phyloP scores from a whole-genome alignment of 2,113 vertebrate genomes.

The Eidolon helvum region DNA sequence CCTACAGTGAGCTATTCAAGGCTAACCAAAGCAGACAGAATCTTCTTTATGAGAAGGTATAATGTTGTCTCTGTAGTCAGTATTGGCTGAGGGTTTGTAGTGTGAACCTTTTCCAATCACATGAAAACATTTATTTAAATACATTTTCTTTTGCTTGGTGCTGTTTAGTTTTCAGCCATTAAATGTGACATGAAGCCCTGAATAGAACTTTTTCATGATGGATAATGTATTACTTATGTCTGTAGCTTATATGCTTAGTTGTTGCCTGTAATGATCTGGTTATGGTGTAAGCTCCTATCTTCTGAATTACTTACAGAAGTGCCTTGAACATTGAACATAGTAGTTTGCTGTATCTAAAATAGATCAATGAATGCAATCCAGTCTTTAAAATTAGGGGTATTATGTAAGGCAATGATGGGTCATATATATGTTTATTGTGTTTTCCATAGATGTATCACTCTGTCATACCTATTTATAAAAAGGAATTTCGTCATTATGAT shows the following conservation, averaged over 20 bases:
- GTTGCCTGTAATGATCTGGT: slow-evolving; percentile 3
- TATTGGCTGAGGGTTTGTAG: neutral
- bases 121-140: slow-evolving; percentile 38
- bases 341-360: slow-evolving; percentile 7
- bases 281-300: neutral
- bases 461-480: neutral
- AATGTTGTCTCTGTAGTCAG: neutral
- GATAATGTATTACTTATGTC: neutral
- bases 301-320: neutral
- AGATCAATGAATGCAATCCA: neutral
- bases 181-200: neutral
- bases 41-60: neutral
- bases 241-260: neutral
- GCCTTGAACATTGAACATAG: neutral
- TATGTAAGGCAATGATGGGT: neutral
- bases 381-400: neutral
- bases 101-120: neutral
- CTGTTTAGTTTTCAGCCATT: neutral
- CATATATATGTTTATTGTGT: neutral
- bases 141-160: neutral
- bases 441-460: neutral
- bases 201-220: neutral
- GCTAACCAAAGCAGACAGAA: neutral
- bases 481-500: neutral
- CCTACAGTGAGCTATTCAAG: neutral